Conservation (phyloP, 2,113 vertebrate genomes). For the Scopus umbretta region DNA sequence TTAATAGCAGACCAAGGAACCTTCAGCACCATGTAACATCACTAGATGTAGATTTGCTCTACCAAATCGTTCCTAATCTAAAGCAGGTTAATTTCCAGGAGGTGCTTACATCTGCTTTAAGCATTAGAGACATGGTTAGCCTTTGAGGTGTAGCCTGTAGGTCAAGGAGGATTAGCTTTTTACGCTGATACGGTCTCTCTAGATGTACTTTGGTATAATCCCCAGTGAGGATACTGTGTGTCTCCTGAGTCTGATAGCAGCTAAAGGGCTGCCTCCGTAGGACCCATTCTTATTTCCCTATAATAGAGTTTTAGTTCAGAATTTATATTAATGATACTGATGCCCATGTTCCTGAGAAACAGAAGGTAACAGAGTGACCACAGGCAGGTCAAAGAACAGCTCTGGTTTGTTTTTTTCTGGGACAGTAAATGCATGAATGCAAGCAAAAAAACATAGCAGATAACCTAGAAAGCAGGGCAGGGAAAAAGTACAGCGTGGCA, state of each 20-base stretch:
- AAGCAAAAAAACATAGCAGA: not conserved
- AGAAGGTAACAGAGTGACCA: not conserved
- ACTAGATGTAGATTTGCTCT: not conserved
- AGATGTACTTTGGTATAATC: slow-evolving; percentile 22
- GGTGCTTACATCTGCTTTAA: not conserved
- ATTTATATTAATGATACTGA: not conserved
- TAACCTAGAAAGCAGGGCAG: not conserved
- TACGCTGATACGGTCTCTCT: not conserved
- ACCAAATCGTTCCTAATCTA: not conserved
- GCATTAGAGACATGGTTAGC: not conserved
- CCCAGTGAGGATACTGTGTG: not conserved
- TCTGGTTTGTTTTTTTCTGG: not conserved
- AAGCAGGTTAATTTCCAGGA: slow-evolving; percentile 41
- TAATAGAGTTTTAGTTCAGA: not conserved
- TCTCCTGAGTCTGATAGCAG: not conserved
- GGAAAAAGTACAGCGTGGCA: not conserved
- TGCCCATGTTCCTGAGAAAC: not conserved
- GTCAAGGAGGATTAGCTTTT: slow-evolving; percentile 37
- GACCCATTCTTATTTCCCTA: not conserved
- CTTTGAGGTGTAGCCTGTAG: slow-evolving; percentile 21
- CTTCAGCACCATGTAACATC: not conserved
- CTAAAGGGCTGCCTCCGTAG: not conserved
- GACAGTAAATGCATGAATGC: not conserved
- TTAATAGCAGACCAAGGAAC: not conserved
- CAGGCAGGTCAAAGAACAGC: not conserved